A percentile compares a stretch with the other conserved stretches of the same genome.
These are phyloP conservation scores for Prionailurus viverrinus DNA, from an alignment of 2,113 vertebrate species.

Conservation along the genomic window DNA sequence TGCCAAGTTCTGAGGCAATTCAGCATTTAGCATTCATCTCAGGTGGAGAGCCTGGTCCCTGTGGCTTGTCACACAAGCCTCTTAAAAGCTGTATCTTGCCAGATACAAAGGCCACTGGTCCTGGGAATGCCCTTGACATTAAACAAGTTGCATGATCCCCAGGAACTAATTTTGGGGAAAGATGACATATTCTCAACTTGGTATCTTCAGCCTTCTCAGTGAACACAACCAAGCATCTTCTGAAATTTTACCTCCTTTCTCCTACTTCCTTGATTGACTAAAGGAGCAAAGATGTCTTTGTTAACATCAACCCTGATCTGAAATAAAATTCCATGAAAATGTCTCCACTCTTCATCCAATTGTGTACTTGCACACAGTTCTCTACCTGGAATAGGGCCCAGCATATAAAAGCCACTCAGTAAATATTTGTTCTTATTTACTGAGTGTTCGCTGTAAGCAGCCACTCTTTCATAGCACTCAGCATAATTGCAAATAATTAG, in stretches of 20 bases:
- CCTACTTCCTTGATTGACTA: neutral
- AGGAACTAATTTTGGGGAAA: conserved; percentile 52
- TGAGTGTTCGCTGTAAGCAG: conserved; percentile 45
- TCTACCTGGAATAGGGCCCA: conserved; percentile 59
- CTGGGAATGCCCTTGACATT: neutral
- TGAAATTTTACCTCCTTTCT: neutral
- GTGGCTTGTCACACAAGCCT: neutral
- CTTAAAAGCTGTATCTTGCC: conserved; percentile 12
- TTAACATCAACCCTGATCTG: conserved; percentile 1
- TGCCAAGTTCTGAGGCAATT: conserved; percentile 54
- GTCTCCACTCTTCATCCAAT: neutral
- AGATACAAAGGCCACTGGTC: neutral
- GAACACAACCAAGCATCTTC: conserved; percentile 44
- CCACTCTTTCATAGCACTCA: conserved; percentile 61
- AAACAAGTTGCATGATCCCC: neutral
- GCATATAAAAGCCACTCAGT: conserved; percentile 58
- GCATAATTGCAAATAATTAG: conserved; percentile 70
- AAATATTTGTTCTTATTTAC: conserved; percentile 75
- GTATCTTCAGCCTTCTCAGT: conserved; percentile 43
- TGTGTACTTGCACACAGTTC: conserved; percentile 38
- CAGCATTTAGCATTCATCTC: conserved; percentile 16
- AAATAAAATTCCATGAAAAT: conserved; percentile 44
- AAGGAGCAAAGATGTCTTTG: neutral
- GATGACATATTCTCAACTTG: conserved; percentile 36
- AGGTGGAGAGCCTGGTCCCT: conserved; percentile 19